Evolutionary conservation across 1,140 invertebrate genomes (phyloP).

Genomic region (Oncopodura yosiiana): DNA sequence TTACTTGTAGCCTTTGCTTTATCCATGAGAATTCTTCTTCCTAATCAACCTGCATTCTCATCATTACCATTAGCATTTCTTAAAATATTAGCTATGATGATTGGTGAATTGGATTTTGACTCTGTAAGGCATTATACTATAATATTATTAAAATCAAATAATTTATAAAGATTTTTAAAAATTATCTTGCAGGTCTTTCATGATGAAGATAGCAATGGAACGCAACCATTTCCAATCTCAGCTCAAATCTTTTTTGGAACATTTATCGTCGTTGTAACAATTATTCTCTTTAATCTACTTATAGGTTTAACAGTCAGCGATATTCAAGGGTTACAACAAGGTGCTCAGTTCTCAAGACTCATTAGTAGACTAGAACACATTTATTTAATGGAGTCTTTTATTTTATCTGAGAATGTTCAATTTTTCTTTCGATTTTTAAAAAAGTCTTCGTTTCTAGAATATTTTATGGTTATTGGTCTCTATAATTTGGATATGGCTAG

Average conservation of each 20-base stretch:
- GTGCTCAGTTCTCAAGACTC: conserved; percentile 11
- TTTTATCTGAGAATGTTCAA: conserved; percentile 8
- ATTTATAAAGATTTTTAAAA: neutral
- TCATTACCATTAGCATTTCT: conserved; percentile 15
- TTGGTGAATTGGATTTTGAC: conserved; percentile 18
- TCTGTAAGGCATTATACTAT: too few species aligned
- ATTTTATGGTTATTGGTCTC: too few species aligned
- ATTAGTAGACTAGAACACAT: conserved; percentile 19
- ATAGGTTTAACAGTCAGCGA: conserved; percentile 71
- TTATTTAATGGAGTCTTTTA: conserved; percentile 21
- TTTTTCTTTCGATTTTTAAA: conserved; percentile 1
- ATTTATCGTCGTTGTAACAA: conserved; percentile 66
- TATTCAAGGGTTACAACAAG: conserved; percentile 22
- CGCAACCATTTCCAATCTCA: too few species aligned
- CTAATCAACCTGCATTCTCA: conserved; percentile 15
- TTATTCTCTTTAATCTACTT: conserved; percentile 70
- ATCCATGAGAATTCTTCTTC: conserved; percentile 20
- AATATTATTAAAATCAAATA: too few species aligned
- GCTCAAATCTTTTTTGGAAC: conserved; percentile 61
- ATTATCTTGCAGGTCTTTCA: too few species aligned
- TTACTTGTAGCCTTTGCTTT: conserved; percentile 23
- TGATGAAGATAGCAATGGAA: too few species aligned
- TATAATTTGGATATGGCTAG: too few species aligned
- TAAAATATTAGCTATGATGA: conserved; percentile 24
- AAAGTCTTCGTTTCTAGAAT: too few species aligned